Base-by-base conservation (phyloP, 1,140 invertebrate genomes). In the Bombus polaris region DNA sequence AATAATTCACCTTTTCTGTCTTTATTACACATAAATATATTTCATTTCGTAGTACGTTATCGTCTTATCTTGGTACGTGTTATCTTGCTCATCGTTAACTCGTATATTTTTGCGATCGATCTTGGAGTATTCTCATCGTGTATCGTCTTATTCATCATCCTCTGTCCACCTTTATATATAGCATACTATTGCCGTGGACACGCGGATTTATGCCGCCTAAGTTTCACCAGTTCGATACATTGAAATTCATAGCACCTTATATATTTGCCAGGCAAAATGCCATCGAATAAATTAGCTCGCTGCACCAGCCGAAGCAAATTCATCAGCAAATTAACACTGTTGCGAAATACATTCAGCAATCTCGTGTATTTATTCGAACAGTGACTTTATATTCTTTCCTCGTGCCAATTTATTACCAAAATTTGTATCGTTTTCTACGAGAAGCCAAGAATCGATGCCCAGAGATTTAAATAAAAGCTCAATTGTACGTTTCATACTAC, bases 21-120 rank as follows among this genome's bases (percentile, higher is more conserved):
- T 2, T 22, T 22, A 22, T 9, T 0, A 15, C 18, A 0, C 22
- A 9, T 9, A 25, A 9, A 13, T n/a, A 62, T n/a, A n/a, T n/a
- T 12, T n/a, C 13, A 62, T 62, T 5, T 59, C 10, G 28, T 28
- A 12, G 57, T 12, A 12, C 6, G 47, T 47, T 15, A 18, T 18
- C 15, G 15, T 5, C 15, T 1, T 18, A 18, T 18, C 5, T 6
- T 47, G 15, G 47, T 12, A 59, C 57, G 57, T 4, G 9, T 62
- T 12, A 28, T 12, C 28, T 12, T 0, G 18, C 18, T 22, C 15
- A 18, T 22, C 47, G 47, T 53, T 22, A 8, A 22, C 47, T 62
- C 12, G 25, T 62, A 28, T n/a, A 62, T 4, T 62, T 62, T 12
- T 25, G 2, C 10, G 1, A 73, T 10, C 39, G 37, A 70, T 70